Conservation (phyloP, 2,113 vertebrate genomes). For the Eonycteris spelaea region DNA sequence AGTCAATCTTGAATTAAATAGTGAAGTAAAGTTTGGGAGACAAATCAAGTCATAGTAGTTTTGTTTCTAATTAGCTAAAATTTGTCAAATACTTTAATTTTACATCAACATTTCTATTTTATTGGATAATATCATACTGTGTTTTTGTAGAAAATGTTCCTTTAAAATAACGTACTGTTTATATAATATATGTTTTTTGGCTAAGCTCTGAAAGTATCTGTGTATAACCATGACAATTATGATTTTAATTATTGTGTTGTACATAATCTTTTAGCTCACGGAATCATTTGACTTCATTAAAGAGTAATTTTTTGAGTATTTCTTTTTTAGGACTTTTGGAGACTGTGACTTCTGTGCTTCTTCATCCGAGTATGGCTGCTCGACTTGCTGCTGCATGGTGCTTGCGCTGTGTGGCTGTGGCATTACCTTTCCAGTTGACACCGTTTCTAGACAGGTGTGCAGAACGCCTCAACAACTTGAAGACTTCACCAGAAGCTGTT, state of each 20-base stretch:
- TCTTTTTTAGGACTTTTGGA: conserved; percentile 90
- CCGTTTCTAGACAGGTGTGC: conserved; percentile 95
- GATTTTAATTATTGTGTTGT: conserved; percentile 4
- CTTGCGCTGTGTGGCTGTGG: conserved; percentile 95
- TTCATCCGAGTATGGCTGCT: conserved; percentile 98
- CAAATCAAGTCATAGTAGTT: neutral
- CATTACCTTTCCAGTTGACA: conserved; percentile 94
- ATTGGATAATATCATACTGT: neutral
- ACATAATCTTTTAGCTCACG: neutral
- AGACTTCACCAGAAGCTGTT: conserved; percentile 97
- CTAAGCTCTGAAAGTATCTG: neutral
- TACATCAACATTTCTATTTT: neutral
- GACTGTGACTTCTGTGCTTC: conserved; percentile 95
- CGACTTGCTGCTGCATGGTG: conserved; percentile 97
- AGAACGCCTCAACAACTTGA: conserved; percentile 96
- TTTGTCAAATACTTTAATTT: conserved; percentile 23
- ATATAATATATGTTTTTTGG: neutral
- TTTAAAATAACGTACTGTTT: neutral
- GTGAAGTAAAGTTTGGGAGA: neutral
- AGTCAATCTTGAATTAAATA: conserved; percentile 29
- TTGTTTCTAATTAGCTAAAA: neutral
- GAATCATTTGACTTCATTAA: neutral
- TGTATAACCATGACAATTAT: neutral
- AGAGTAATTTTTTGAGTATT: conserved; percentile 23
- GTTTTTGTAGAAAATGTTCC: neutral